Evolutionary conservation across 2,888 invertebrate species (phyloP), one percentile per base, ranked within the genome.

Genomic region (Deilephila porcellus): DNA sequence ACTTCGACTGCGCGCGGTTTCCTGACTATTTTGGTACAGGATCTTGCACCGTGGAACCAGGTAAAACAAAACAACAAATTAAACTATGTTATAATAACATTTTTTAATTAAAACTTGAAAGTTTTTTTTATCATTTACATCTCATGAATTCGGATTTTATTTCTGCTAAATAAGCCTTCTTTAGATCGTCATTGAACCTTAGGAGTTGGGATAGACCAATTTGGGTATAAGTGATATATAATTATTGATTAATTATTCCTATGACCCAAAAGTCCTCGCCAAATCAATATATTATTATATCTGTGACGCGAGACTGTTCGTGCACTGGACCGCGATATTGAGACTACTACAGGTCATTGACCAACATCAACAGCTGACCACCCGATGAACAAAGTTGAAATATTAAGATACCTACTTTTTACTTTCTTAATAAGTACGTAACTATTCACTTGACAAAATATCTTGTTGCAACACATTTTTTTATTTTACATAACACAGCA

Each of bases 21-120:
- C 97, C 98, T 0, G 97, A 98, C 82, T 97, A 97, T 83, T 96
- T 96, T 53, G 97, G 97, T 29, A 95, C 95, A 5, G 97, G 96
- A 8, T 96, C 96, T 11, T 98, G 98, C 85, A 95, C 96, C 67
- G 95, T 97, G 4, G 97, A 97, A 90, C 97, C 98, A 83, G 97
- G 97, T 96, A 19, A 56, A 56, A 56, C n/a, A 56, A n/a, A 56
- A n/a, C 17, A 4, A 53, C 19, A 19, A n/a, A 56, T 19, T 45
- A 11, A 45, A 14, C n/a, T 56, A 56, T 19, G 56, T n/a, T 6
- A n/a, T 45, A 45, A 45, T 45, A 53, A 56, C n/a, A n/a, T 56
- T 19, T 19, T n/a, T 11, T 14, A 45, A 45, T 45, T 14, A 11
- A 3, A 37, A 37, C 37, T 37, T 37, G 37, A 37, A 45, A 45